A percentile compares a stretch with the other conserved stretches of the same genome.
Conservation (phyloP, 1,140 invertebrate species). For the Stegodyphus mimosarum region DNA sequence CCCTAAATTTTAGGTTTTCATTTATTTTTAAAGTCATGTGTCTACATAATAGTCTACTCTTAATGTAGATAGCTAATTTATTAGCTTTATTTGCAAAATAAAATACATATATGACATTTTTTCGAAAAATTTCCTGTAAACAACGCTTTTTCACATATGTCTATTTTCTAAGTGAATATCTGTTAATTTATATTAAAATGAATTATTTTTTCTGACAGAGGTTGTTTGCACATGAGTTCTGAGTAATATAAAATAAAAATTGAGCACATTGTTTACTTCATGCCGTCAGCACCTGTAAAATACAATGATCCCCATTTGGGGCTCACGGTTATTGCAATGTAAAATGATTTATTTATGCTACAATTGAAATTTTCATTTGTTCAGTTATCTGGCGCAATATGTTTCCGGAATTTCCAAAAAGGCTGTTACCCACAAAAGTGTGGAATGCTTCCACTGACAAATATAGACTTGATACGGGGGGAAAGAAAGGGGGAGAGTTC, state of each 20-base stretch:
- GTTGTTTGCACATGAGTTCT: slow-evolving; percentile 39
- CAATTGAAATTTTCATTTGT: neutral
- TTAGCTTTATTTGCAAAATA: no score
- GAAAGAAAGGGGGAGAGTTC: neutral
- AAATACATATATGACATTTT: no score
- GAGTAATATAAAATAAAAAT: slow-evolving; percentile 37
- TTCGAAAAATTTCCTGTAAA: slow-evolving; percentile 7
- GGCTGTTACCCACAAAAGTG: no score
- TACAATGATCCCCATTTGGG: slow-evolving; percentile 34
- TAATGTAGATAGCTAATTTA: no score
- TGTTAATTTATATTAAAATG: slow-evolving; percentile 34
- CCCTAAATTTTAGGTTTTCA: slow-evolving; percentile 33
- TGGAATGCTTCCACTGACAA: no score
- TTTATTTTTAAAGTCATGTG: no score
- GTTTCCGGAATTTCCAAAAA: no score
- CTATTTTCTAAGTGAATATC: slow-evolving; percentile 1
- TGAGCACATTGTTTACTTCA: no score
- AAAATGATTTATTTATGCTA: slow-evolving; percentile 20
- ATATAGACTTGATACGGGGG: no score
- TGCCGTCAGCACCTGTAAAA: no score
- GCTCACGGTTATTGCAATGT: slow-evolving; percentile 37
- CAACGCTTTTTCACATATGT: slow-evolving; percentile 2
- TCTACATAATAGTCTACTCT: no score
- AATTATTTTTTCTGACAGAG: slow-evolving; percentile 38
- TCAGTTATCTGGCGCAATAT: no score